Evolutionary conservation across 2,113 vertebrate species (phyloP).

Genomic region (Chelonoidis abingdonii): DNA sequence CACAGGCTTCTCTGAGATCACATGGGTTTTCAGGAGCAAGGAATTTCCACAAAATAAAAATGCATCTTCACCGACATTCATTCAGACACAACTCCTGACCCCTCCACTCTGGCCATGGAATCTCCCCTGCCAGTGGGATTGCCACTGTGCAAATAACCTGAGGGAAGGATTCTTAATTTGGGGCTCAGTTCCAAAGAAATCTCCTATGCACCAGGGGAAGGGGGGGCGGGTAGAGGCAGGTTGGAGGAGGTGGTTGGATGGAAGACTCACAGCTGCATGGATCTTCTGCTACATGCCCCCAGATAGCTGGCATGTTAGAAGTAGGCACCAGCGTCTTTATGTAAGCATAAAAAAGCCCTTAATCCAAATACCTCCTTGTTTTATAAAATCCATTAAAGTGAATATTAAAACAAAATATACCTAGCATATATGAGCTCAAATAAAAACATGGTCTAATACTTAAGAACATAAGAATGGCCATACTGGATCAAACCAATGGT

Average conservation of each 20-base stretch:
- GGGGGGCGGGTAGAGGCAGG: not conserved
- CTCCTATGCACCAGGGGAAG: fast-evolving
- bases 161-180: not conserved
- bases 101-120: fast-evolving
- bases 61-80: not conserved
- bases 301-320: not conserved
- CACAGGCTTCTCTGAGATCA: not conserved
- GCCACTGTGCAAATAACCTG: not conserved
- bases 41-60: not conserved
- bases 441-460: not conserved
- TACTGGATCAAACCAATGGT: no score
- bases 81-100: not conserved
- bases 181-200: not conserved
- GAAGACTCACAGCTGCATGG: not conserved
- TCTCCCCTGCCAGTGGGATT: not conserved
- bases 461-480: no score
- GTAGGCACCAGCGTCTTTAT: not conserved
- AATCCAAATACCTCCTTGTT: not conserved
- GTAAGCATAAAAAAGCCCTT: not conserved
- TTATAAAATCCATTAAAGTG: not conserved
- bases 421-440: not conserved
- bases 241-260: not conserved
- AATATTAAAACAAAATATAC: not conserved
- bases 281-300: not conserved
- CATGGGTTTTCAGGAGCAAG: not conserved